phyloP scores from a whole-genome alignment of 2,797 vertebrate genomes.

The Cuculus canorus region DNA sequence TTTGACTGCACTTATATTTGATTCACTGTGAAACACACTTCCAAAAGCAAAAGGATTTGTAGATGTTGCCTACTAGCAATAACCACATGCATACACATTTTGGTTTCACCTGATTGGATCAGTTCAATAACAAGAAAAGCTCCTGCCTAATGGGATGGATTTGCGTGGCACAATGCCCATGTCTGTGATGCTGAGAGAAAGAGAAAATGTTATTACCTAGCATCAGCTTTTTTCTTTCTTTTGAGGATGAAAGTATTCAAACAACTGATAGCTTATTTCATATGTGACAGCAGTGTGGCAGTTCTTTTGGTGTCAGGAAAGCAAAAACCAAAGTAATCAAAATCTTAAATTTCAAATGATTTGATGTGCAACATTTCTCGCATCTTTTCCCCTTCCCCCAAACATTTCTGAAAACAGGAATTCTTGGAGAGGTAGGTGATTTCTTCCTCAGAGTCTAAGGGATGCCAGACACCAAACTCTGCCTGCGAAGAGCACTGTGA shows the following conservation, averaged over 20 bases:
- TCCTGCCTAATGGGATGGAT: not conserved
- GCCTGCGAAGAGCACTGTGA: not conserved
- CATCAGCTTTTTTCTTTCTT: not conserved
- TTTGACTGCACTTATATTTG: not conserved
- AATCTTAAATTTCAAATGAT: not conserved
- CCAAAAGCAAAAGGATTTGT: not conserved
- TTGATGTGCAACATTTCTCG: not conserved
- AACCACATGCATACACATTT: not conserved
- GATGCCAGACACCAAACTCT: not conserved
- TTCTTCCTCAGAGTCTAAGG: not conserved
- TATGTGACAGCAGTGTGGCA: not conserved
- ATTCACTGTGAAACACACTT: not conserved
- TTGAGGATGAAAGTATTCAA: not conserved
- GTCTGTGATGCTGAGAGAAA: not conserved
- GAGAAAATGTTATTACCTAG: not conserved
- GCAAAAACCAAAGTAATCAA: not conserved
- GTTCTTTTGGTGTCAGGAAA: not conserved
- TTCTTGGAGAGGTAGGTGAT: not conserved
- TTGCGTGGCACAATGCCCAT: not conserved
- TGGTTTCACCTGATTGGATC: not conserved
- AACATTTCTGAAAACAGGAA: not conserved
- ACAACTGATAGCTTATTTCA: not conserved
- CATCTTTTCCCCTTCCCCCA: fast-evolving
- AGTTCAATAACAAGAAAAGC: not conserved
- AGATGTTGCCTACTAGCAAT: not conserved